A percentile compares a stretch with the other conserved stretches of the same genome.
Evolutionary conservation across 1,140 invertebrate species (phyloP).

Genomic region (Elysia chlorotica): DNA sequence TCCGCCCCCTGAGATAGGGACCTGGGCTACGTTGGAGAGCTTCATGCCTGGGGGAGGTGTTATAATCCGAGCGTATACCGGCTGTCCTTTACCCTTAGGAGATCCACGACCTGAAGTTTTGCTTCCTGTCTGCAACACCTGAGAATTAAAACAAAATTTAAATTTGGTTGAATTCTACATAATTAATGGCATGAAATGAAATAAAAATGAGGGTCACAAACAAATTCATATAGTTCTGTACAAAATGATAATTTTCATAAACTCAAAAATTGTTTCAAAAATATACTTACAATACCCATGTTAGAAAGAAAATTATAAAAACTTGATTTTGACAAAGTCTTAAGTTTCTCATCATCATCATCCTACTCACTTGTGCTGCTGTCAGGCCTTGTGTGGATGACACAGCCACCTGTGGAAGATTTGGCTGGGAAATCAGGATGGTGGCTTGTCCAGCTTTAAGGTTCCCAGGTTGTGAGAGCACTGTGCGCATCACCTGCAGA

Average conservation of each 20-base stretch:
- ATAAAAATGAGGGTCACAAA: too few relatives aligned
- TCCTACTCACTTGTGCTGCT: slow-evolving; percentile 30
- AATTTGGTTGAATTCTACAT: too few relatives aligned
- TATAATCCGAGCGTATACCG: slow-evolving; percentile 59
- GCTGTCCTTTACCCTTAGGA: slow-evolving; percentile 49
- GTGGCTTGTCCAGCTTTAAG: slow-evolving; percentile 51
- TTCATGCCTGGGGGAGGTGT: slow-evolving; percentile 53
- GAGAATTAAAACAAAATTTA: too few relatives aligned
- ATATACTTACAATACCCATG: not conserved
- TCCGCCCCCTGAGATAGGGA: not conserved
- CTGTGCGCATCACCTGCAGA: slow-evolving; percentile 51
- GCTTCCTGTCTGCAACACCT: slow-evolving; percentile 6
- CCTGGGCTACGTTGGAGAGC: slow-evolving; percentile 32
- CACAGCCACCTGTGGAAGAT: slow-evolving; percentile 36
- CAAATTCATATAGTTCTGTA: too few relatives aligned
- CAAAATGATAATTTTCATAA: too few relatives aligned
- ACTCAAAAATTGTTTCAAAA: not conserved
- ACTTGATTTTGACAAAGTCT: too few relatives aligned
- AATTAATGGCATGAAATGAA: too few relatives aligned
- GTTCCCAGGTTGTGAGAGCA: slow-evolving; percentile 45
- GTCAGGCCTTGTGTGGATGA: slow-evolving; percentile 30
- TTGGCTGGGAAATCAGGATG: slow-evolving; percentile 53
- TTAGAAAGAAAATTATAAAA: too few relatives aligned
- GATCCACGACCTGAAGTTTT: slow-evolving; percentile 31
- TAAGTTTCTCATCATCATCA: too few relatives aligned